A percentile compares a stretch with the other conserved stretches of the same genome.
Evolutionary conservation across 2,113 vertebrate species (phyloP).

Genomic region (Xyrauchen texanus): DNA sequence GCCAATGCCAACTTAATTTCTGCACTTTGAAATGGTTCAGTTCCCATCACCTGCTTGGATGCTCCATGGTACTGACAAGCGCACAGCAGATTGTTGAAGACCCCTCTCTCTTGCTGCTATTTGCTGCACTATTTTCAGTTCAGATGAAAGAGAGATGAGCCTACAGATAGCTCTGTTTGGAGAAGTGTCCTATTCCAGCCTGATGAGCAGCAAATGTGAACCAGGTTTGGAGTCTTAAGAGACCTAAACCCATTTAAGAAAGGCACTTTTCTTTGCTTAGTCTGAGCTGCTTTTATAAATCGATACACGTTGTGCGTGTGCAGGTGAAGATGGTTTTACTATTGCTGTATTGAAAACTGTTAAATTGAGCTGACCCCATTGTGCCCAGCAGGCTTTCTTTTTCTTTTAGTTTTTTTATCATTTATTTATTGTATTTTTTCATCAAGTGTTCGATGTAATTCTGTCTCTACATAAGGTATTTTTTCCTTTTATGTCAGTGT

Average conservation of each 20-base stretch:
- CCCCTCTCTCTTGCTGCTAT: conserved; percentile 17
- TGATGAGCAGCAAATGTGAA: conserved; percentile 19
- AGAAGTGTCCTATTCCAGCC: conserved; percentile 1
- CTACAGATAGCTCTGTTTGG: background rate
- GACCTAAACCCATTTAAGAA: conserved; percentile 7
- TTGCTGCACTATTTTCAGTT: conserved; percentile 26
- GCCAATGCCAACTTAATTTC: conserved; percentile 49
- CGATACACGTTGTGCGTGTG: background rate
- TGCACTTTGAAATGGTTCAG: conserved; percentile 41
- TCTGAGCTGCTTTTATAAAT: conserved; percentile 19
- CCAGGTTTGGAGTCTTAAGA: conserved; percentile 1
- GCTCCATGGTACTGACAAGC: conserved; percentile 1
- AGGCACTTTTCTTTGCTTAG: conserved; percentile 1
- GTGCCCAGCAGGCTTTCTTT: background rate
- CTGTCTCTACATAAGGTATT: no score
- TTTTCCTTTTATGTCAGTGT: no score
- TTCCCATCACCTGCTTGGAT: conserved; percentile 41
- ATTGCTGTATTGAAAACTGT: conserved; percentile 1
- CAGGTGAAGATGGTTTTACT: background rate
- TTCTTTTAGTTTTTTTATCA: no score
- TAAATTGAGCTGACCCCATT: background rate
- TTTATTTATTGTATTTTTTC: no score
- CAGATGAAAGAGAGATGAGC: conserved; percentile 38
- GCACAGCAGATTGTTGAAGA: conserved; percentile 13
- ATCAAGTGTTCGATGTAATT: no score